Evolutionary conservation across 2,888 invertebrate genomes (phyloP).

Genomic region (Andrena trimmerana): DNA sequence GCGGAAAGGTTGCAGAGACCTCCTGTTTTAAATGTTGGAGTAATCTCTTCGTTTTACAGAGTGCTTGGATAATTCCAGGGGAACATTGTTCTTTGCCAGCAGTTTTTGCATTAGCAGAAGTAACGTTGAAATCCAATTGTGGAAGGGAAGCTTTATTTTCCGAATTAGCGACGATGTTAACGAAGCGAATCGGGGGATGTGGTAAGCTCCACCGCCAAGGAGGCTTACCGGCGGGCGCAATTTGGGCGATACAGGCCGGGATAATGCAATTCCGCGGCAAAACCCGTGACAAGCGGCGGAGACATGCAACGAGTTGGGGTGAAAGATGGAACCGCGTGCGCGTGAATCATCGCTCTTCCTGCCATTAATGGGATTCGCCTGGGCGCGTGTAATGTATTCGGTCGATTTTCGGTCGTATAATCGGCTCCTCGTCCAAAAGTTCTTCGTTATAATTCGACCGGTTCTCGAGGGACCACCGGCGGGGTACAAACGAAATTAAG

Average conservation of each 20-base stretch:
- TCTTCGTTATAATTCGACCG: constrained; percentile 9
- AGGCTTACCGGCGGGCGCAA: constrained; percentile 26
- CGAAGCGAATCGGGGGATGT: constrained; percentile 1
- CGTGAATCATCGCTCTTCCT: constrained; percentile 70
- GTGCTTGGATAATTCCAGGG: too few species aligned
- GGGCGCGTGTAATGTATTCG: constrained; percentile 37
- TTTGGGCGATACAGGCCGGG: constrained; percentile 18
- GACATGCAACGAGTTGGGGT: constrained; percentile 38
- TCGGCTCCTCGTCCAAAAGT: constrained; percentile 21
- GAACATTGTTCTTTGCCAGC: too few species aligned
- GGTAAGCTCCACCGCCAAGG: not conserved
- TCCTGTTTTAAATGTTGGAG: too few species aligned
- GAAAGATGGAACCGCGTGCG: constrained; percentile 52
- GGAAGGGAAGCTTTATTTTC: not conserved
- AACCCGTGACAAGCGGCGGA: constrained; percentile 61
- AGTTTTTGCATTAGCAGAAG: too few species aligned
- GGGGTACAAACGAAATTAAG: constrained; percentile 36
- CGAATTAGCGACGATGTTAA: not conserved
- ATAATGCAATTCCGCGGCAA: constrained; percentile 55
- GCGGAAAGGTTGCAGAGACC: too few species aligned
- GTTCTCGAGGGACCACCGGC: constrained; percentile 31
- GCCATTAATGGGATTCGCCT: constrained; percentile 62
- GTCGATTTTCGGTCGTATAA: constrained; percentile 37
- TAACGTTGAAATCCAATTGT: too few species aligned
- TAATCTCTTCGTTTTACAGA: too few species aligned